phyloP scores from a whole-genome alignment of 2,113 vertebrate species.

The Noctilio leporinus region DNA sequence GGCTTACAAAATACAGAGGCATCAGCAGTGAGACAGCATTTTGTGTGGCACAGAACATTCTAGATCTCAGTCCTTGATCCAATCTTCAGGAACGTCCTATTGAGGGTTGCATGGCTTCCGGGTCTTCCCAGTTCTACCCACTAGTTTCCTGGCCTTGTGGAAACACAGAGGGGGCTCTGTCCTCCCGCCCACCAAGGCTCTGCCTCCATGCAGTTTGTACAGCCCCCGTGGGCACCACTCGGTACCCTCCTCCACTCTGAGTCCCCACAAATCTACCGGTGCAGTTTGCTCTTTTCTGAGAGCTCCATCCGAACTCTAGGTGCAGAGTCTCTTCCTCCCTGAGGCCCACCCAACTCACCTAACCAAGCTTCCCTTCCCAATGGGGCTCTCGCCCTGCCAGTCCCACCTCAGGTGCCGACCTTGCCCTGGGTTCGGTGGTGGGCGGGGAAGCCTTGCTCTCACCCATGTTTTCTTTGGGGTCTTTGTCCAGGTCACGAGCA shows the following conservation, averaged over 20 bases:
- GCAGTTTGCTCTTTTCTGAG: neutral
- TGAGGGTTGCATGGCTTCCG: neutral
- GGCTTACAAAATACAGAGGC: neutral
- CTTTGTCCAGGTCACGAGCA: no score
- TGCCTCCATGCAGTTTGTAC: neutral
- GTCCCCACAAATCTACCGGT: neutral
- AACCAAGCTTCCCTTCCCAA: neutral
- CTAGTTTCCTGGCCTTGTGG: neutral
- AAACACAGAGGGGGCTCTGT: no score
- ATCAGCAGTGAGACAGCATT: neutral
- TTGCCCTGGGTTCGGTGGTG: no score
- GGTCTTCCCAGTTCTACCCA: neutral
- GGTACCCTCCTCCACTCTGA: neutral
- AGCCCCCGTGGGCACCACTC: neutral
- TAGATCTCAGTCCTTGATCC: neutral
- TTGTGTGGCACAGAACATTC: neutral
- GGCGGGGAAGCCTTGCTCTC: neutral
- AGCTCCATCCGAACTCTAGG: neutral
- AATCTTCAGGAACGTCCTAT: neutral
- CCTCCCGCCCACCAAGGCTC: neutral
- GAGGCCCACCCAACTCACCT: neutral
- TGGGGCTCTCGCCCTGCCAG: fast-evolving
- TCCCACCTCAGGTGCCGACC: neutral
- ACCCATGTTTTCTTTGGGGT: neutral
- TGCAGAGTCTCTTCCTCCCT: neutral